These are phyloP conservation scores for Augiades crinisus DNA, from an alignment of 2,888 invertebrate genomes.

Conservation along the genomic window DNA sequence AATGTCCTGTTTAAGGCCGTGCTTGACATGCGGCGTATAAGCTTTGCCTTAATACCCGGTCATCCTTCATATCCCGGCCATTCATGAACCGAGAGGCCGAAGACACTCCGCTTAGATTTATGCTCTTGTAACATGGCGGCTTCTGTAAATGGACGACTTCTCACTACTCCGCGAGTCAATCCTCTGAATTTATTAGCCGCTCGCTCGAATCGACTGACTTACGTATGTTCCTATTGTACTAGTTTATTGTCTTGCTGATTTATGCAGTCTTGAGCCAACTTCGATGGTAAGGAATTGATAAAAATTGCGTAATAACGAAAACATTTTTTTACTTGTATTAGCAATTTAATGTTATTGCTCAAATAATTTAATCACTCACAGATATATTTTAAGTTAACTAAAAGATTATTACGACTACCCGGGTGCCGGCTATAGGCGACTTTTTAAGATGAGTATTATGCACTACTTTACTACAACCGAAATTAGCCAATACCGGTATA, in stretches of 20 bases:
- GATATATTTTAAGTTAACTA: too few relatives aligned
- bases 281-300: conserved; percentile 10
- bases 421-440: too few relatives aligned
- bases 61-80: conserved; percentile 71
- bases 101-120: conserved; percentile 76
- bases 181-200: conserved; percentile 69
- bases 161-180: conserved; percentile 67
- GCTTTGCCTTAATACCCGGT: conserved; percentile 49
- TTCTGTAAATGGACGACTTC: conserved; percentile 73
- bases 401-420: too few relatives aligned
- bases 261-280: conserved; percentile 40
- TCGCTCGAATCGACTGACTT: conserved; percentile 51
- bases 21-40: conserved; percentile 52
- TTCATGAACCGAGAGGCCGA: conserved; percentile 57
- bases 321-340: too few relatives aligned
- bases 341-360: too few relatives aligned
- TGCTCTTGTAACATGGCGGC: conserved; percentile 66
- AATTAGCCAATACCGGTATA: too few relatives aligned
- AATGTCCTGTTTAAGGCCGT: conserved; percentile 56
- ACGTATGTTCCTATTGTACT: conserved; percentile 55
- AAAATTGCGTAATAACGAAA: too few relatives aligned
- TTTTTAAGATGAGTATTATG: too few relatives aligned
- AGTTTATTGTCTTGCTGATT: conserved; percentile 68
- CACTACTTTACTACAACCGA: too few relatives aligned
- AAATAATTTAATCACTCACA: too few relatives aligned